Conservation (phyloP, 2,888 invertebrate species). For the Protodeltote pygarga region DNA sequence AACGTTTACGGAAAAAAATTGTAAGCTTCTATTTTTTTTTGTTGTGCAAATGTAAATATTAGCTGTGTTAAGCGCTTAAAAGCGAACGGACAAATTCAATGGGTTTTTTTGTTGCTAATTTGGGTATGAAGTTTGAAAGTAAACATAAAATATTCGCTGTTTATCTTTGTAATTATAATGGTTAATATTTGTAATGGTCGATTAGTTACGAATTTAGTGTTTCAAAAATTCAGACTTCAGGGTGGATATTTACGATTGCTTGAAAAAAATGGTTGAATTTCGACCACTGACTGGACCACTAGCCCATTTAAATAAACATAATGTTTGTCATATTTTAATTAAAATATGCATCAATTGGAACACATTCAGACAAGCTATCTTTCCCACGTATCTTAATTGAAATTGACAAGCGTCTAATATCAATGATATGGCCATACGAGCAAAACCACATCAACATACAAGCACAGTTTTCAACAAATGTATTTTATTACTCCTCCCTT, state of each 20-base stretch:
- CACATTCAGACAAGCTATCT: neutral
- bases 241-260: slow-evolving; percentile 14
- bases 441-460: slow-evolving; percentile 59
- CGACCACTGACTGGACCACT: too few species aligned
- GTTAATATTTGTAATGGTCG: slow-evolving; percentile 24
- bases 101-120: slow-evolving; percentile 8
- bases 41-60: slow-evolving; percentile 9
- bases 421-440: slow-evolving; percentile 34
- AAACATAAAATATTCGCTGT: slow-evolving; percentile 15
- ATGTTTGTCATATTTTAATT: too few species aligned
- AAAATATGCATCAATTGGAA: too few species aligned
- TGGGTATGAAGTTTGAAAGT: neutral
- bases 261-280: too few species aligned
- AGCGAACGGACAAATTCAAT: slow-evolving; percentile 5
- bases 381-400: slow-evolving; percentile 26
- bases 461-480: slow-evolving; percentile 58
- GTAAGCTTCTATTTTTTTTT: slow-evolving; percentile 1
- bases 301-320: too few species aligned
- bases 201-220: slow-evolving; percentile 24
- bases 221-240: slow-evolving; percentile 27
- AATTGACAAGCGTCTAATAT: slow-evolving; percentile 25
- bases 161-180: too few species aligned
- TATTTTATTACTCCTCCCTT: slow-evolving; percentile 60
- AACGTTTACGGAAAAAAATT: slow-evolving; percentile 1
- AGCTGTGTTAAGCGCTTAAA: slow-evolving; percentile 1